Percentiles rank a stretch among this genome's conserved stretches.
Conservation (phyloP, 1,140 invertebrate species). For the Galendromus occidentalis region DNA sequence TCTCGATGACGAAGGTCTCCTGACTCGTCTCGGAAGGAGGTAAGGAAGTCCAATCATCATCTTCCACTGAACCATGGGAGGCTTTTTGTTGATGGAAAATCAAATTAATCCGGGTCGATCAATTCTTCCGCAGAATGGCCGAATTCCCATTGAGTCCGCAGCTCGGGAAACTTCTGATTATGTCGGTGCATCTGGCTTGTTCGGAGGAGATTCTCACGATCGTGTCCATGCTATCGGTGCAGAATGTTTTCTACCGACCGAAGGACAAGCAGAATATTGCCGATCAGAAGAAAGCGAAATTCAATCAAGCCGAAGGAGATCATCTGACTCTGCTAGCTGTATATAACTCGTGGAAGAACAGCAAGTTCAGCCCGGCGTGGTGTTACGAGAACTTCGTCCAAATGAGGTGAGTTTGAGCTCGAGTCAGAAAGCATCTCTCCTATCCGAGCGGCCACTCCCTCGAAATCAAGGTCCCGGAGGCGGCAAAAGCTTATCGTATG, state of each 20-base stretch:
- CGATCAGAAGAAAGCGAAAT: slow-evolving; percentile 97
- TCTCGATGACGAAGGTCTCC: slow-evolving; percentile 82
- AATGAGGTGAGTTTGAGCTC: slow-evolving; percentile 35
- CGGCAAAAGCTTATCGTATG: neutral
- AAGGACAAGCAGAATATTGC: slow-evolving; percentile 90
- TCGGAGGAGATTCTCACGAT: slow-evolving; percentile 96
- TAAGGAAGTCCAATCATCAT: too few species aligned
- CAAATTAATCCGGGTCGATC: too few species aligned
- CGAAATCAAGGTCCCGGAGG: too few species aligned
- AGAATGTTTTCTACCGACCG: slow-evolving; percentile 89
- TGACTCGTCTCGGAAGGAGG: slow-evolving; percentile 74
- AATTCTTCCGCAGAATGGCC: slow-evolving; percentile 73
- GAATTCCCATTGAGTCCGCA: slow-evolving; percentile 97
- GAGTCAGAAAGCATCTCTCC: too few species aligned
- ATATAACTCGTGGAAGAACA: slow-evolving; percentile 98
- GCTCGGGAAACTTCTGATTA: slow-evolving; percentile 96
- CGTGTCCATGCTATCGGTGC: slow-evolving; percentile 94
- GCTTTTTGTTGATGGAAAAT: too few species aligned
- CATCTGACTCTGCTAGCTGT: slow-evolving; percentile 92
- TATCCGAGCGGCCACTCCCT: neutral
- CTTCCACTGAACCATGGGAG: too few species aligned
- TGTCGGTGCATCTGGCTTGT: slow-evolving; percentile 95
- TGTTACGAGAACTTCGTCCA: slow-evolving; percentile 99
- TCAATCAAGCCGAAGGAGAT: slow-evolving; percentile 95
- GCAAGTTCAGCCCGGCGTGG: slow-evolving; percentile 97